These are phyloP conservation scores for Corythornis cristatus DNA, from an alignment of 2,113 vertebrate species.

Conservation along the genomic window DNA sequence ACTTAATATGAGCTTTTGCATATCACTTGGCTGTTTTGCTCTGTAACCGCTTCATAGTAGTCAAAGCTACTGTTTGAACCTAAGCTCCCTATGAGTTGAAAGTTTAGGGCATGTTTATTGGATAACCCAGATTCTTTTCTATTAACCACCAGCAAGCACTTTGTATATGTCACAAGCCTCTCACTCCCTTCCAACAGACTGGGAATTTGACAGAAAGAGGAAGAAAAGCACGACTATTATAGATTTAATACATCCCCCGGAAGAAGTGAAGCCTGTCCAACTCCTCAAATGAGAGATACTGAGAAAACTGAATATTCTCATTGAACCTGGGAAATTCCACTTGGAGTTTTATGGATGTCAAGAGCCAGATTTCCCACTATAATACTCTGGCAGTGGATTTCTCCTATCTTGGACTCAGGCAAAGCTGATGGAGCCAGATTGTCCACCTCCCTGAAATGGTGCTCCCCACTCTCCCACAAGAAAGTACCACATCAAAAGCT, in stretches of 20 bases:
- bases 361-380: slow-evolving; percentile 32
- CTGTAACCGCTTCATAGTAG: not conserved
- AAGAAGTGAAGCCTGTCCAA: slow-evolving; percentile 23
- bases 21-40: slow-evolving; percentile 30
- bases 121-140: slow-evolving; percentile 50
- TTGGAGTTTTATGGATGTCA: slow-evolving; percentile 36
- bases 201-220: slow-evolving; percentile 13
- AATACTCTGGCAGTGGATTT: slow-evolving; percentile 39
- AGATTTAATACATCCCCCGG: slow-evolving; percentile 40
- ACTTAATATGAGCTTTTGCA: slow-evolving; percentile 19
- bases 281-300: not conserved
- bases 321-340: slow-evolving; percentile 62
- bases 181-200: not conserved
- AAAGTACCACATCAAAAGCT: slow-evolving; percentile 62
- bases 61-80: slow-evolving; percentile 40
- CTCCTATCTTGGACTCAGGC: slow-evolving; percentile 38
- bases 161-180: slow-evolving; percentile 52
- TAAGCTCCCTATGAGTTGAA: slow-evolving; percentile 6
- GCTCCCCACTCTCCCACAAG: slow-evolving; percentile 50
- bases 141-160: slow-evolving; percentile 49
- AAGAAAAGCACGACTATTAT: slow-evolving; percentile 12
- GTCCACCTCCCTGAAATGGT: slow-evolving; percentile 43
- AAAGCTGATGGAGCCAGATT: slow-evolving; percentile 37
- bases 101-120: slow-evolving; percentile 26
- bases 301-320: slow-evolving; percentile 48